These are phyloP conservation scores for Montipora capitata DNA, from an alignment of 92 coral and sea anemone genomes.

Conservation along the genomic window DNA sequence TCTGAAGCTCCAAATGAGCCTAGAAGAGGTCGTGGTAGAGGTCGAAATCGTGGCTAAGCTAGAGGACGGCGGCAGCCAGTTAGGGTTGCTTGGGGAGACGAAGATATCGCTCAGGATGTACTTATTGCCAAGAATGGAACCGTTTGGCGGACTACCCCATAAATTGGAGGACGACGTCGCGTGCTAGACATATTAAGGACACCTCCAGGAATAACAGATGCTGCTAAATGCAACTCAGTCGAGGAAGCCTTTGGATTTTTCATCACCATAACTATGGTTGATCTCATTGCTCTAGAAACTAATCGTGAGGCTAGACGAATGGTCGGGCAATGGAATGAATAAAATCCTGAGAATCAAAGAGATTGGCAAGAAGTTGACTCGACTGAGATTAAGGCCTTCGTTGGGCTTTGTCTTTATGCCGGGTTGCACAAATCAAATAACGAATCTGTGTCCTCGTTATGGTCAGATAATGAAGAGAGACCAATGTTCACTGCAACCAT, in stretches of 20 bases:
- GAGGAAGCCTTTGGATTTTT: slow-evolving; percentile 9
- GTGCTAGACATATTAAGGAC: background rate
- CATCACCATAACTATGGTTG: background rate
- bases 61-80: too few relatives aligned
- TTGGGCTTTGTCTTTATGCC: slow-evolving; percentile 23
- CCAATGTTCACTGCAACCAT: slow-evolving; percentile 29
- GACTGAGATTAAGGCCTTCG: slow-evolving; percentile 16
- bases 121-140: too few relatives aligned
- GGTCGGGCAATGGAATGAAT: slow-evolving; percentile 16
- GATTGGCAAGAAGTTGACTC: slow-evolving; percentile 23
- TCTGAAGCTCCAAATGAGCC: too few relatives aligned
- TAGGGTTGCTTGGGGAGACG: too few relatives aligned
- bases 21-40: too few relatives aligned
- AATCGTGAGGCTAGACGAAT: background rate
- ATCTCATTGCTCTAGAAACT: slow-evolving; percentile 16
- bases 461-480: slow-evolving; percentile 34
- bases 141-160: too few relatives aligned
- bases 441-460: slow-evolving; percentile 26
- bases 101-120: too few relatives aligned
- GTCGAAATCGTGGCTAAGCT: too few relatives aligned
- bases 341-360: slow-evolving; percentile 7
- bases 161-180: background rate
- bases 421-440: slow-evolving; percentile 25
- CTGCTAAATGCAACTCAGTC: slow-evolving; percentile 22
- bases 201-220: slow-evolving; percentile 13